These are phyloP conservation scores for Pogonophryne albipinna DNA, from an alignment of 2,797 vertebrate species.

Conservation along the genomic window DNA sequence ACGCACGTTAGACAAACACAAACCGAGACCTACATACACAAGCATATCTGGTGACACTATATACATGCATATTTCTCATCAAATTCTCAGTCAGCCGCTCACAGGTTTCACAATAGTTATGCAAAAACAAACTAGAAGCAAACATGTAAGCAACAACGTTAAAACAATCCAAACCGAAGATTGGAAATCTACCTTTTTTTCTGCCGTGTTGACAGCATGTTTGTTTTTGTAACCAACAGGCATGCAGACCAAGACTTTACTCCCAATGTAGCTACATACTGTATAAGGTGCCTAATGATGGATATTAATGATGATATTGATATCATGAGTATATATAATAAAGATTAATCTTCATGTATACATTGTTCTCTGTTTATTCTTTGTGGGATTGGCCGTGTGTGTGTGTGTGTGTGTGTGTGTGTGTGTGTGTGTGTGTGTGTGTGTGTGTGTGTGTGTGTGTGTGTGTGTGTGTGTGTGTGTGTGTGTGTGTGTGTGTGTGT, in stretches of 20 bases:
- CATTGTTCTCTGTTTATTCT: constrained; percentile 42
- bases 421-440: background rate
- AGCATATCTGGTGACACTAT: background rate
- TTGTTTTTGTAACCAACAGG: constrained; percentile 67
- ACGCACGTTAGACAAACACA: constrained; percentile 10
- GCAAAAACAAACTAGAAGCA: constrained; percentile 28
- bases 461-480: background rate
- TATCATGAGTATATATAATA: constrained; percentile 78
- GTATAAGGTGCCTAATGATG: constrained; percentile 77
- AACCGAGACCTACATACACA: constrained; percentile 21
- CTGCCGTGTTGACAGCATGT: constrained; percentile 66
- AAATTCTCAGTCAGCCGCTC: constrained; percentile 17
- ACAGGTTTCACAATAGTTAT: constrained; percentile 29
- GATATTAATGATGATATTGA: constrained; percentile 68
- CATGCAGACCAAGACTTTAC: constrained; percentile 67
- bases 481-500: background rate
- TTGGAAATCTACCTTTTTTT: constrained; percentile 17
- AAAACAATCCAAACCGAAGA: constrained; percentile 26
- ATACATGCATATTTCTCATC: constrained; percentile 16
- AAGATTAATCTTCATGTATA: constrained; percentile 53
- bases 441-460: no score
- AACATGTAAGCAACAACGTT: constrained; percentile 22
- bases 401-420: background rate
- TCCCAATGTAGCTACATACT: constrained; percentile 60
- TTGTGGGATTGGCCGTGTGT: background rate